Percentiles rank a stretch among this genome's conserved stretches.
These are phyloP conservation scores for Hemicordylus capensis DNA, from an alignment of 2,113 vertebrate species.

Conservation along the genomic window DNA sequence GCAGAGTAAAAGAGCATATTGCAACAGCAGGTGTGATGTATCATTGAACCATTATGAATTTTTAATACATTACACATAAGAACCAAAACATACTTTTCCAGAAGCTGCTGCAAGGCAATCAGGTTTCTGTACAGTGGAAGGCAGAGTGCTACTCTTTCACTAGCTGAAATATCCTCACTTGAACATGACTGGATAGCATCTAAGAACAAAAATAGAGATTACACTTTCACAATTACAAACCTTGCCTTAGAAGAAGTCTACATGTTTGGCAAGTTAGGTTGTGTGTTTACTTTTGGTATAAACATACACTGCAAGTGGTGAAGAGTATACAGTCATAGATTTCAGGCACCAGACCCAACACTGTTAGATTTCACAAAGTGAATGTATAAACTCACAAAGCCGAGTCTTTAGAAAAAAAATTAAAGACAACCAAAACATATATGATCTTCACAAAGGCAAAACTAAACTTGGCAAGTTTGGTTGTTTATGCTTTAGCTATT, in stretches of 20 bases:
- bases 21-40: background rate
- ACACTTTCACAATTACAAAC: slow-evolving; percentile 14
- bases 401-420: background rate
- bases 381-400: background rate
- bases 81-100: slow-evolving; percentile 80
- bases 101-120: slow-evolving; percentile 81
- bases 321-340: background rate
- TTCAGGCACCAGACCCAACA: background rate
- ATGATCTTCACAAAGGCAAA: background rate
- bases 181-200: slow-evolving; percentile 86
- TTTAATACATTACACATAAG: background rate
- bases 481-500: background rate
- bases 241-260: background rate
- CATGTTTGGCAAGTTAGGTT: too few species aligned
- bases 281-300: background rate
- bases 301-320: background rate
- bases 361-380: background rate
- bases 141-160: slow-evolving; percentile 79
- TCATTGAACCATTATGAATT: background rate
- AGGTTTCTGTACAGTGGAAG: slow-evolving; percentile 91
- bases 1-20: background rate
- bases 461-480: background rate
- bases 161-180: slow-evolving; percentile 74
- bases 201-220: slow-evolving; percentile 61
- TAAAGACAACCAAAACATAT: background rate